Evolutionary conservation across 1,140 invertebrate genomes (phyloP).

Genomic region (Dendrolimus punctatus): DNA sequence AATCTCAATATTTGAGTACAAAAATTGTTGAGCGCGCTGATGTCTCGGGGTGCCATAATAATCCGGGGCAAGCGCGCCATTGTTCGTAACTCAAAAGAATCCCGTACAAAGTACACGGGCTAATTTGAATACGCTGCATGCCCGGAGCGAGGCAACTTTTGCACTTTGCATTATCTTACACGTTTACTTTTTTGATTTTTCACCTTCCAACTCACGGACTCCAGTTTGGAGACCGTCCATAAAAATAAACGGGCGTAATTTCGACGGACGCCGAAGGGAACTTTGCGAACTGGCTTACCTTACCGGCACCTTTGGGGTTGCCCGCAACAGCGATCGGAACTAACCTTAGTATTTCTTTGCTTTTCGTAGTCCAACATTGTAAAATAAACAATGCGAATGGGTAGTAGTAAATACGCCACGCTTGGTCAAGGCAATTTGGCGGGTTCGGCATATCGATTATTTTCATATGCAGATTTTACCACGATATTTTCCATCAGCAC

Average conservation of each 20-base stretch:
- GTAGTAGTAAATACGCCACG: too few species aligned
- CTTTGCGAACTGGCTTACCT: neutral
- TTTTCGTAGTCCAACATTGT: too few species aligned
- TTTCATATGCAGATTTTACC: too few species aligned
- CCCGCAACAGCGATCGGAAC: too few species aligned
- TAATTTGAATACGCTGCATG: slow-evolving; percentile 2
- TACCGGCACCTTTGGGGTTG: neutral
- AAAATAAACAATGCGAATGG: too few species aligned
- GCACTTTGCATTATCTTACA: slow-evolving; percentile 2
- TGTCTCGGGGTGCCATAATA: too few species aligned
- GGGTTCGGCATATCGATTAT: too few species aligned
- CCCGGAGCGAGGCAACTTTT: neutral
- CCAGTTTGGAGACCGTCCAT: slow-evolving; percentile 2
- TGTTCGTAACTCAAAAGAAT: neutral
- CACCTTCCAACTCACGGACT: neutral
- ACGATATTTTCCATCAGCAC: too few species aligned
- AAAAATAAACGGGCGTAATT: slow-evolving; percentile 1
- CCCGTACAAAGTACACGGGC: neutral
- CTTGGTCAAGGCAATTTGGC: too few species aligned
- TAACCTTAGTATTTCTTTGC: too few species aligned
- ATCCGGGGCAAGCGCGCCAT: neutral
- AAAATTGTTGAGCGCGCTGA: too few species aligned
- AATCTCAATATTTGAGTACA: too few species aligned
- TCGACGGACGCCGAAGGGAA: neutral
- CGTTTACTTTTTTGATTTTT: slow-evolving; percentile 2